Conservation (phyloP, 2,888 invertebrate genomes). For the Clepsis dumicolana region DNA sequence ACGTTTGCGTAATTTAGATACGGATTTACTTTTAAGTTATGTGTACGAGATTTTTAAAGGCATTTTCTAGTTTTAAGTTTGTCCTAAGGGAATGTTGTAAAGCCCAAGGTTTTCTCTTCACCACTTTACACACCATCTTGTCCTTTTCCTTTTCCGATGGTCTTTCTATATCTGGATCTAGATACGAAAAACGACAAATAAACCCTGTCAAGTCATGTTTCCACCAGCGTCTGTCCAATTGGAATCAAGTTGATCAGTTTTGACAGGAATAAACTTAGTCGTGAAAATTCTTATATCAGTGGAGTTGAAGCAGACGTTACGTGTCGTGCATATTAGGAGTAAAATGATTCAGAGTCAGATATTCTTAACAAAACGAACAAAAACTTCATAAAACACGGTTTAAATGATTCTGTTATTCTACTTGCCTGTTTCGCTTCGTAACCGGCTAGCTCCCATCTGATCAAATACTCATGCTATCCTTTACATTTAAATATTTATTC, state of each 20-base stretch:
- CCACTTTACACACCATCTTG: too few species aligned
- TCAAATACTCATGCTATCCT: constrained; percentile 37
- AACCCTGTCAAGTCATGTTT: too few species aligned
- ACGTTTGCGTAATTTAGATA: too few species aligned
- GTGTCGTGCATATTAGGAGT: neutral
- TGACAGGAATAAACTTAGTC: neutral
- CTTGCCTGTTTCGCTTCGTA: constrained; percentile 20
- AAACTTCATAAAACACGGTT: constrained; percentile 15
- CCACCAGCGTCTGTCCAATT: too few species aligned
- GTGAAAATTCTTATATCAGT: neutral
- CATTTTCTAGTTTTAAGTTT: too few species aligned
- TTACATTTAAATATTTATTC: constrained; percentile 36
- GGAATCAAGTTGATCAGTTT: neutral
- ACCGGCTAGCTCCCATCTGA: constrained; percentile 30
- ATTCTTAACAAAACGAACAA: constrained; percentile 13
- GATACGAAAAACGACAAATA: too few species aligned
- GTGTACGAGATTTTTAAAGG: too few species aligned
- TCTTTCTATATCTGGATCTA: too few species aligned
- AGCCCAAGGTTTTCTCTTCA: too few species aligned
- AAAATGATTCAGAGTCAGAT: neutral
- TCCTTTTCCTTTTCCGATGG: too few species aligned
- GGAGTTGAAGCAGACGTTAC: neutral
- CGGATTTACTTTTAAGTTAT: too few species aligned
- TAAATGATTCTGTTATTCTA: constrained; percentile 12
- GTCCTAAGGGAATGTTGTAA: too few species aligned